Percentiles rank a stretch among this genome's conserved stretches.
These are phyloP conservation scores for Gadopsis bispinosus DNA, from an alignment of 2,797 vertebrate genomes.

Conservation along the genomic window DNA sequence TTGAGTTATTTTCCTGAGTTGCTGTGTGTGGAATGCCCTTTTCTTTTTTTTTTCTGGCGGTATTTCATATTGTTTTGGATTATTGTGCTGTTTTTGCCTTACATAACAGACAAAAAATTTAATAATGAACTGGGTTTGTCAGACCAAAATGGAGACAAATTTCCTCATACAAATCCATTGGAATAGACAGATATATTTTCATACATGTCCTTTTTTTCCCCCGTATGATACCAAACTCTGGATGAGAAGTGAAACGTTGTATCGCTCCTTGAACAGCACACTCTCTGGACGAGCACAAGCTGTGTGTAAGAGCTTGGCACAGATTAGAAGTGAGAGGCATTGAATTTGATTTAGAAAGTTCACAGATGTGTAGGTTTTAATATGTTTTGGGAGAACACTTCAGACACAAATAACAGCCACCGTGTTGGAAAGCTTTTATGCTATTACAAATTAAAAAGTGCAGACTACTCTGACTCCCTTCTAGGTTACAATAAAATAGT, in stretches of 20 bases:
- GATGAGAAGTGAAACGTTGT: constrained; percentile 60
- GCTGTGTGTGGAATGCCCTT: constrained; percentile 61
- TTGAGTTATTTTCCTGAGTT: constrained; percentile 61
- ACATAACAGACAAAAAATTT: constrained; percentile 55
- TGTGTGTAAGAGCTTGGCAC: constrained; percentile 56
- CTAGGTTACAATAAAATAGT: background rate
- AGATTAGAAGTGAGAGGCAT: constrained; percentile 68
- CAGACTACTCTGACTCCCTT: constrained; percentile 1
- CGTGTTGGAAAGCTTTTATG: constrained; percentile 56
- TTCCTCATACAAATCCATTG: constrained; percentile 20
- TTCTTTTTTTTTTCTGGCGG: constrained; percentile 46
- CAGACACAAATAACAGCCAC: constrained; percentile 52
- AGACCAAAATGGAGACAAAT: constrained; percentile 33
- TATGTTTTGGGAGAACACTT: constrained; percentile 62
- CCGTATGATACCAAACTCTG: constrained; percentile 58
- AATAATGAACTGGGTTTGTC: constrained; percentile 77
- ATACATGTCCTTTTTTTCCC: constrained; percentile 52
- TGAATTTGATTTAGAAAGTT: constrained; percentile 73
- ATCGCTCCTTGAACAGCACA: constrained; percentile 56
- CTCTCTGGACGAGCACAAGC: constrained; percentile 57
- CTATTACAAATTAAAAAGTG: constrained; percentile 53
- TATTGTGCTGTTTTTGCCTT: constrained; percentile 52
- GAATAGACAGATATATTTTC: constrained; percentile 51
- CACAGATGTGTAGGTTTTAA: constrained; percentile 69
- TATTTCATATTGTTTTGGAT: constrained; percentile 60